Percentiles rank a stretch among this genome's conserved stretches.
phyloP scores from a whole-genome alignment of 2,888 invertebrate species.

The Drosophila mulleri region DNA sequence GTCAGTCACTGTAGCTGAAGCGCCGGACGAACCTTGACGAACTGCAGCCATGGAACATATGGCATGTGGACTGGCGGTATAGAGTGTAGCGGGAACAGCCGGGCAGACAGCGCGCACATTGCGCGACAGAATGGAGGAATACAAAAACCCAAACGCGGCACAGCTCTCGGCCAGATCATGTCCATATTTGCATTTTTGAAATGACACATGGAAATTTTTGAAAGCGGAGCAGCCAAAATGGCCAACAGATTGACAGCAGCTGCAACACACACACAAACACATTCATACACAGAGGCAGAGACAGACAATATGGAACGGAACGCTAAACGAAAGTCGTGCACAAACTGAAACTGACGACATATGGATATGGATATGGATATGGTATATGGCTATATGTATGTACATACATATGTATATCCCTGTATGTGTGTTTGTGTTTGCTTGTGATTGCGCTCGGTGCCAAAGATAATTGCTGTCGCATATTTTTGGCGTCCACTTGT shows the following conservation, averaged over 20 bases:
- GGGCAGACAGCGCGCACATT: slow-evolving; percentile 20
- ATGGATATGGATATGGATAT: slow-evolving; percentile 67
- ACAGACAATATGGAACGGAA: slow-evolving; percentile 39
- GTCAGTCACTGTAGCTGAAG: slow-evolving; percentile 62
- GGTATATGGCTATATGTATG: slow-evolving; percentile 17
- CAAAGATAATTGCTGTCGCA: slow-evolving; percentile 77
- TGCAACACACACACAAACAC: slow-evolving; percentile 58
- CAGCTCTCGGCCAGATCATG: slow-evolving; percentile 68
- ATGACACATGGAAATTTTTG: slow-evolving; percentile 80
- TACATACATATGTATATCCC: slow-evolving; percentile 24
- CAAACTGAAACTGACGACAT: slow-evolving; percentile 61
- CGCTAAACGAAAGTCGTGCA: slow-evolving; percentile 70
- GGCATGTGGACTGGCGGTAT: neutral
- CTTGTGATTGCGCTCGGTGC: slow-evolving; percentile 37
- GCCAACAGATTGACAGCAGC: slow-evolving; percentile 80
- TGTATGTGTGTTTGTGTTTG: slow-evolving; percentile 30
- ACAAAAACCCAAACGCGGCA: slow-evolving; percentile 23
- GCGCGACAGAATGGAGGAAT: slow-evolving; percentile 23
- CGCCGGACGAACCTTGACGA: slow-evolving; percentile 63
- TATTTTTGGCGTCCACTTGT: slow-evolving; percentile 76
- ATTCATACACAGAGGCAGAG: slow-evolving; percentile 8
- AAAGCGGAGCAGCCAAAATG: slow-evolving; percentile 67
- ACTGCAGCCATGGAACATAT: slow-evolving; percentile 21
- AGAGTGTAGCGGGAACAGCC: neutral
- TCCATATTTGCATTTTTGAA: slow-evolving; percentile 81